phyloP scores from a whole-genome alignment of 2,113 vertebrate genomes.

The Aramus guarauna region DNA sequence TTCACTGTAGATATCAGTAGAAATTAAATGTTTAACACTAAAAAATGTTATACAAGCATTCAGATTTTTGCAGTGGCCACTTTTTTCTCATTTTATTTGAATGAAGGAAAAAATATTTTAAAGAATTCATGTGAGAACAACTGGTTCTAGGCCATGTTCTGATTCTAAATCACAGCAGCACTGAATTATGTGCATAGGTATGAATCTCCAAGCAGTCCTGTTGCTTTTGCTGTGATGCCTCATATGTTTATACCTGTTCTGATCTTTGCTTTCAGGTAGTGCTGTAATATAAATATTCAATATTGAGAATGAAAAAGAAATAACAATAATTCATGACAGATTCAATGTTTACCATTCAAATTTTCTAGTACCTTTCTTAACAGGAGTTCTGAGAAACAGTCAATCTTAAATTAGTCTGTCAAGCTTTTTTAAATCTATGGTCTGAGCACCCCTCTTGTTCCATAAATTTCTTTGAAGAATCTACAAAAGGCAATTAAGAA shows the following conservation, averaged over 20 bases:
- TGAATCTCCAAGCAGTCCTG: neutral
- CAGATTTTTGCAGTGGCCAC: neutral
- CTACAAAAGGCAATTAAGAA: neutral
- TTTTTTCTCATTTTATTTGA: neutral
- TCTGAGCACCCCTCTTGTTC: neutral
- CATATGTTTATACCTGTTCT: neutral
- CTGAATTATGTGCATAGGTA: neutral
- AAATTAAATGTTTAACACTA: neutral
- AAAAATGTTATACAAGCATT: neutral
- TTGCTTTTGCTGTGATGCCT: neutral
- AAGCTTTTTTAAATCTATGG: neutral
- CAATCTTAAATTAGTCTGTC: neutral
- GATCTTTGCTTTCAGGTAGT: neutral
- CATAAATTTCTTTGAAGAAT: neutral
- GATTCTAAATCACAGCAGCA: neutral
- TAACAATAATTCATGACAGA: neutral
- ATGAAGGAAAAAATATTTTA: neutral
- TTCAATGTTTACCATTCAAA: neutral
- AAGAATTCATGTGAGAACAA: neutral
- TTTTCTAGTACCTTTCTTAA: neutral
- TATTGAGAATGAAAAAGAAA: neutral
- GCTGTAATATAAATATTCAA: neutral
- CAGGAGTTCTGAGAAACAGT: neutral
- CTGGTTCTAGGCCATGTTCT: neutral
- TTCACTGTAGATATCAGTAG: neutral